Evolutionary conservation across 2,797 vertebrate species (phyloP).

Genomic region (Phrynocephalus guinanensis): DNA sequence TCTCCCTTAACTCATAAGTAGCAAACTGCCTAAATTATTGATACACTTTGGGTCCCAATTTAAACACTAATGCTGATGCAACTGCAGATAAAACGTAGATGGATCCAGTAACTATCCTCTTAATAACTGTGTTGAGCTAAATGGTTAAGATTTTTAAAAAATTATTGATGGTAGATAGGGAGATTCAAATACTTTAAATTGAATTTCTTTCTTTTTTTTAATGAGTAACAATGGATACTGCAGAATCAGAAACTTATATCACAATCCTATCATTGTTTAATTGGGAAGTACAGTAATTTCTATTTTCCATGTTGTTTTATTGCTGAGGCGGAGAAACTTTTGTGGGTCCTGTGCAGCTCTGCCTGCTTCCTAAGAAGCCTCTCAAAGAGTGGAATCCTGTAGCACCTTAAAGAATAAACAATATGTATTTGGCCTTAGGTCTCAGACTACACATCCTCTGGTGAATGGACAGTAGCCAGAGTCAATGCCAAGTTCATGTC

Average conservation of each 20-base stretch:
- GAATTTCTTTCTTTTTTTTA: neutral
- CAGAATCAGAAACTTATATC: neutral
- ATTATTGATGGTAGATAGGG: neutral
- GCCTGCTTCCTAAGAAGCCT: no score
- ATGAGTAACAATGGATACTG: neutral
- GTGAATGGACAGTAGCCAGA: no score
- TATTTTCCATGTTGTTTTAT: neutral
- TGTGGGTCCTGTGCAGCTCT: no score
- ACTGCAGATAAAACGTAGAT: neutral
- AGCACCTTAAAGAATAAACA: no score
- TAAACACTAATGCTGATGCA: neutral
- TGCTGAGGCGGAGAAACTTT: no score
- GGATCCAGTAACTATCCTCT: neutral
- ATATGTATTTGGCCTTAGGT: no score
- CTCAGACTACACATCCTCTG: no score
- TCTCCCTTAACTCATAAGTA: neutral
- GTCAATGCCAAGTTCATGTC: no score
- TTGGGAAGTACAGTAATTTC: neutral
- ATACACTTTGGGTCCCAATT: neutral
- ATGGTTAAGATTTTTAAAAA: neutral
- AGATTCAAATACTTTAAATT: no score
- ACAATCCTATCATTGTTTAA: neutral
- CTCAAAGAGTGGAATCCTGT: no score
- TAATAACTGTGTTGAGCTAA: neutral
- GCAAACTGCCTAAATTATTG: neutral